Conservation (phyloP, 2,113 vertebrate species). For the Callorhinus ursinus region DNA sequence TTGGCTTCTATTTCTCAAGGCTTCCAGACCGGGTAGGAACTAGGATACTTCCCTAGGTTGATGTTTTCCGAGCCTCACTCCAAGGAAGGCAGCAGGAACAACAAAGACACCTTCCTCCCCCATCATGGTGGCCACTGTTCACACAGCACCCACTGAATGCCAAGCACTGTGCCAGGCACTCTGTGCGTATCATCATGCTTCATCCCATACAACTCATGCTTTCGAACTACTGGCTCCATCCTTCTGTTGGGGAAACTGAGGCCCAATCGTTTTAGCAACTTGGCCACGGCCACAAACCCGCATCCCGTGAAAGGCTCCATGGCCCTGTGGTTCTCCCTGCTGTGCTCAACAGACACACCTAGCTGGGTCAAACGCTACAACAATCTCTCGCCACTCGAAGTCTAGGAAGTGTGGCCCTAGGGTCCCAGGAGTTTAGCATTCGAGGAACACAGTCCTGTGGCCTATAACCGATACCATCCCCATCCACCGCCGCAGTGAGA, state of each 20-base stretch:
- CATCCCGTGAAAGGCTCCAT: neutral
- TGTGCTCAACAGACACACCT: neutral
- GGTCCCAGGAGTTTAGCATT: neutral
- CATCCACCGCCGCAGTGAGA: rapidly evolving
- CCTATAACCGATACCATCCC: rapidly evolving
- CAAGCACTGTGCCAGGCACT: neutral
- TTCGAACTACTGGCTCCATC: too few relatives aligned
- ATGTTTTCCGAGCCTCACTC: neutral
- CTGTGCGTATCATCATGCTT: rapidly evolving
- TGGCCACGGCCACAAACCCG: neutral
- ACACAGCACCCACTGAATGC: neutral
- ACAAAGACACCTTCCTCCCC: rapidly evolving
- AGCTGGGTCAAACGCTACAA: neutral
- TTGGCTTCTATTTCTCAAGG: neutral
- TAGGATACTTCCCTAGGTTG: neutral
- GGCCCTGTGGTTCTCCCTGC: neutral
- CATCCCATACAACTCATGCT: neutral
- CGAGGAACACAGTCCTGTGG: neutral
- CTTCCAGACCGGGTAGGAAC: neutral
- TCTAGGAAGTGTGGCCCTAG: neutral
- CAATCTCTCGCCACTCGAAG: too few relatives aligned
- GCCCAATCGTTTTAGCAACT: neutral
- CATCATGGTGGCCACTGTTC: neutral
- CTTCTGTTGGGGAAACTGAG: neutral
- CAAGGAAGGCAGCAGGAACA: neutral